phyloP scores from a whole-genome alignment of 1,140 invertebrate genomes.

The Zophobas atratus region DNA sequence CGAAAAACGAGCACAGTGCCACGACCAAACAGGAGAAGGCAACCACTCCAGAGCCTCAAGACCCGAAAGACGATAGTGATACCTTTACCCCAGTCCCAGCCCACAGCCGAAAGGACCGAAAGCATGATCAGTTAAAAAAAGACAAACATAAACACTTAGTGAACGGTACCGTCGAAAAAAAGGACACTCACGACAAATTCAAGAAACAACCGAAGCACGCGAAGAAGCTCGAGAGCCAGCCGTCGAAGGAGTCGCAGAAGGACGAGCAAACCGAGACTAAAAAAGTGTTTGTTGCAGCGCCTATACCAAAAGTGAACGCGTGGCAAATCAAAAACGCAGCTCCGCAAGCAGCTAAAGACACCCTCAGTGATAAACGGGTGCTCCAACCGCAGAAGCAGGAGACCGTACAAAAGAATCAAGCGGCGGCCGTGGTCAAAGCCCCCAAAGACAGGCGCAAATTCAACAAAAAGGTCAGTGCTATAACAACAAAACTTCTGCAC shows the following conservation, averaged over 20 bases:
- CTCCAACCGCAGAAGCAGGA: conserved; percentile 68
- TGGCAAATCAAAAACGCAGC: conserved; percentile 70
- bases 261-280: conserved; percentile 66
- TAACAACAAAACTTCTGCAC: no score
- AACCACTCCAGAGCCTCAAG: conserved; percentile 36
- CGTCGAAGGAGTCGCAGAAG: conserved; percentile 62
- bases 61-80: conserved; percentile 67
- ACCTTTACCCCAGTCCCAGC: conserved; percentile 70
- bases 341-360: conserved; percentile 47
- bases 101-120: conserved; percentile 70
- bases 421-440: conserved; percentile 70
- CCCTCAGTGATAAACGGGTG: conserved; percentile 66
- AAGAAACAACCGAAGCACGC: conserved; percentile 50
- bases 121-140: conserved; percentile 64
- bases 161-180: conserved; percentile 52
- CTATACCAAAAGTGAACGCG: conserved; percentile 74
- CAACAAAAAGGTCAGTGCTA: conserved; percentile 73
- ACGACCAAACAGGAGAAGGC: conserved; percentile 51
- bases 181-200: conserved; percentile 49
- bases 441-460: conserved; percentile 75
- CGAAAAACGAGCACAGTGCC: conserved; percentile 46
- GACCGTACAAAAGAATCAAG: conserved; percentile 50
- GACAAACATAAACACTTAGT: conserved; percentile 56
- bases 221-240: conserved; percentile 43
- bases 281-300: conserved; percentile 74